Percentiles rank a stretch among this genome's conserved stretches.
Conservation (phyloP, 2,888 invertebrate genomes). For the Tinea semifulvella region DNA sequence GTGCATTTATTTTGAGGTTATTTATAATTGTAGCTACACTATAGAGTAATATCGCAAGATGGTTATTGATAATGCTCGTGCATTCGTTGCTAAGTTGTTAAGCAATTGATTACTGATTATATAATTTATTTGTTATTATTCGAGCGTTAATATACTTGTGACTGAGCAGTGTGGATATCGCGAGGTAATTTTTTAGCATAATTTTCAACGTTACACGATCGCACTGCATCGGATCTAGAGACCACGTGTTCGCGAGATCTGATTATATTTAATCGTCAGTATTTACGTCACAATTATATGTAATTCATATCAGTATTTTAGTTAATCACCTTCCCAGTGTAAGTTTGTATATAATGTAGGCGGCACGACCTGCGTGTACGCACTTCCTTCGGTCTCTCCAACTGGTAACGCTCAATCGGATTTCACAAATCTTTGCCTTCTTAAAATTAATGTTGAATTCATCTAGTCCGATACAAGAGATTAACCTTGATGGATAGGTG, state of each 20-base stretch:
- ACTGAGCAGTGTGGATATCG: conserved; percentile 34
- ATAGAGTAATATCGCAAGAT: conserved; percentile 22
- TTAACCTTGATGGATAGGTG: conserved; percentile 54
- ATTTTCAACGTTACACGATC: conserved; percentile 38
- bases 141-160: conserved; percentile 1
- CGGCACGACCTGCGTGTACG: conserved; percentile 21
- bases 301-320: conserved; percentile 50
- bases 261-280: conserved; percentile 46
- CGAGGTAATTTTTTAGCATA: conserved; percentile 45
- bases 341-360: conserved; percentile 12
- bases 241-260: conserved; percentile 49
- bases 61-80: conserved; percentile 53
- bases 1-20: conserved; percentile 64
- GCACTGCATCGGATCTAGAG: conserved; percentile 27
- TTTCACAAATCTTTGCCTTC: conserved; percentile 63
- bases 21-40: conserved; percentile 56
- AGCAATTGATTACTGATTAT: conserved; percentile 52
- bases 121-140: conserved; percentile 47
- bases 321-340: conserved; percentile 36
- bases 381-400: conserved; percentile 30
- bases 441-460: conserved; percentile 55
- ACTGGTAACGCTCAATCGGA: conserved; percentile 44
- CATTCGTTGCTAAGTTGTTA: conserved; percentile 29
- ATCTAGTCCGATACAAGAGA: conserved; percentile 65
- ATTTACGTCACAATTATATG: conserved; percentile 48